Base-by-base conservation (phyloP, 2,113 vertebrate species). In the Dolichotis patagonum region DNA sequence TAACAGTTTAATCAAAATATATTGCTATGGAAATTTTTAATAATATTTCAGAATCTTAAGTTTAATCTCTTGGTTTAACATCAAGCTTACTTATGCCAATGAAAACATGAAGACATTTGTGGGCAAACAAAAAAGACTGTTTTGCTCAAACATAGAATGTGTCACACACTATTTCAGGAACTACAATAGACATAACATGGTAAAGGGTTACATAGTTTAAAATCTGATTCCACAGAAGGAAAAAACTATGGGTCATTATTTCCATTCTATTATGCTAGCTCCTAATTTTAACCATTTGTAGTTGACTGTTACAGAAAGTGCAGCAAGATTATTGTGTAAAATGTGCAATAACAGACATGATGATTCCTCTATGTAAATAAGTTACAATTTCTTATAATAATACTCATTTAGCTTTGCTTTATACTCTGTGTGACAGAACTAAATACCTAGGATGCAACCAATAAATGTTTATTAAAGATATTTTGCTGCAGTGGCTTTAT, bases 91-190 rank as follows among this genome's bases (percentile, higher is more conserved):
- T 65, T 86, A 73, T 5, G 16, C 82, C 2, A 85, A 13, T 92
- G 30, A 86, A 91, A 92, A 71, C 24, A 88, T 75, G 32, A 92
- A 86, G 90, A 94, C 24, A 22, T 86, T 80, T 38, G 86, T 22
- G 60, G 20, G 85, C 58, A 83, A 85, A 95, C 8, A 78, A 77
- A 60, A 91, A 87, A 67, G 30, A 30, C 7, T 85, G 16, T 65
- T 82, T 91, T 88, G 78, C 11, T 17, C 0, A 94, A 83, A 62
- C 0, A 13, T 67, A 75, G 32, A 80, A 3, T 52, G 2, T n/a
- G 3, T 46, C 49, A 71, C 63, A 90, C 38, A 84, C 43, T 65
- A 58, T 46, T 52, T 22, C 19, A 30, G 30, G 11, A 58, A 8
- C 12, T 49, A 32, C 16, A 56, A 49, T 20, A 38, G 35, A 62